phyloP scores from a whole-genome alignment of 2,797 vertebrate genomes.

The Coregonus ussuriensis region DNA sequence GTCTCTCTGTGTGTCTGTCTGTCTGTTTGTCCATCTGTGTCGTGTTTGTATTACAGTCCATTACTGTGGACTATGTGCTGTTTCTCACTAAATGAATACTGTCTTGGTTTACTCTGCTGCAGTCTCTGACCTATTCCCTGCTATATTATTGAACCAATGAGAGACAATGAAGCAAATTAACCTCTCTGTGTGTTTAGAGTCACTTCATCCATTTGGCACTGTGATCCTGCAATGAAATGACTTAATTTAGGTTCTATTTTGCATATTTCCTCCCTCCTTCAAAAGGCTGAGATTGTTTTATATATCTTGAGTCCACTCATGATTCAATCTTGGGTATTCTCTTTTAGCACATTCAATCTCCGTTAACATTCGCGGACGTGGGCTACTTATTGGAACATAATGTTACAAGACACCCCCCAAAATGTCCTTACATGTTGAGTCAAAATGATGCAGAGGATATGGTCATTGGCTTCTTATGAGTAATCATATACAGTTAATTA shows the following conservation, averaged over 20 bases:
- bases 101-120: slow-evolving; percentile 16
- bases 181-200: background rate
- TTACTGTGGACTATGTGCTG: background rate
- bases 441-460: no score
- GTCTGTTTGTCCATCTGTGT: slow-evolving; percentile 7
- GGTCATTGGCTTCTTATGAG: no score
- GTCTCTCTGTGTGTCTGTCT: slow-evolving; percentile 10
- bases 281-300: no score
- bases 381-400: slow-evolving; percentile 8
- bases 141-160: background rate
- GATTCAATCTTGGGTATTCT: slow-evolving; percentile 1
- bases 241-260: background rate
- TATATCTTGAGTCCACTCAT: background rate
- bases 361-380: background rate
- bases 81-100: background rate
- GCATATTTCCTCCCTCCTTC: no score
- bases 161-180: background rate
- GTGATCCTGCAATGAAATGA: background rate
- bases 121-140: slow-evolving; percentile 49
- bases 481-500: background rate
- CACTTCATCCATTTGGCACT: background rate
- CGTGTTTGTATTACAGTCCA: background rate
- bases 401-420: background rate
- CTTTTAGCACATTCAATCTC: no score
- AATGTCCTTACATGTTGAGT: background rate